Base-by-base conservation (phyloP, 2,797 vertebrate genomes). In the Peromyscus aztecus region DNA sequence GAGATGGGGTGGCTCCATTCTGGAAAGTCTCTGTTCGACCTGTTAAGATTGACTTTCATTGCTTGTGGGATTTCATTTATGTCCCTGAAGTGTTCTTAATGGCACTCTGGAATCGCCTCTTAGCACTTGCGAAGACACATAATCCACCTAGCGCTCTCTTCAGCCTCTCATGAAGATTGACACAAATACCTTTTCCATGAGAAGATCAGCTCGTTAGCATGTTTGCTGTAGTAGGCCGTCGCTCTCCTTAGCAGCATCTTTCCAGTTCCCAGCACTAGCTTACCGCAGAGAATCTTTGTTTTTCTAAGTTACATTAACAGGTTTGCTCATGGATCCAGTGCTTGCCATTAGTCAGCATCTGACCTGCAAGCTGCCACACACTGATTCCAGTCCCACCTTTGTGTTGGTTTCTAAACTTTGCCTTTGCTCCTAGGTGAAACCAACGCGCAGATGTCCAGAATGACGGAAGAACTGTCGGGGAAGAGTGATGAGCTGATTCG, bases 401-500 rank as follows among this genome's bases (percentile, higher is more conserved):
- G 40, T 55, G 37, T 90, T 95, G 85, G 71, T 61, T 85, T 75
- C 65, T 63, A 3, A 31, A 49, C 7, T 19, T n/a, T 13, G 82
- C 11, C 84, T 95, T 40, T 94, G 73, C 94, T 96, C 97, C 86
- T 95, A 99, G 99, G 99, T 17, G 99, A 99, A 99, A 99, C 99
- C 90, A 99, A 99, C 98, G 99, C 98, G 97, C 99, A 99, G 78
- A 99, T 99, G 99, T 99, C 99, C 95, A 99, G 98, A 82, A 99
- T 99, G 98, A 99, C 99, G 0, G 99, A 99, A 11, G 99, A 99
- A 65, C 97, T 99, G 84, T 99, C 99, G 19, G 99, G 98, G 92
- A 99, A 99, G 98, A 99, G 99, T 59, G 99, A 99, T 91, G 99
- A 99, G 95, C 97, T 99, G 96, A 96, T 99, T 92, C 98, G 98